Percentiles rank a stretch among this genome's conserved stretches.
Conservation (phyloP, 2,797 vertebrate species). For the Helicolenus hilgendorfi region DNA sequence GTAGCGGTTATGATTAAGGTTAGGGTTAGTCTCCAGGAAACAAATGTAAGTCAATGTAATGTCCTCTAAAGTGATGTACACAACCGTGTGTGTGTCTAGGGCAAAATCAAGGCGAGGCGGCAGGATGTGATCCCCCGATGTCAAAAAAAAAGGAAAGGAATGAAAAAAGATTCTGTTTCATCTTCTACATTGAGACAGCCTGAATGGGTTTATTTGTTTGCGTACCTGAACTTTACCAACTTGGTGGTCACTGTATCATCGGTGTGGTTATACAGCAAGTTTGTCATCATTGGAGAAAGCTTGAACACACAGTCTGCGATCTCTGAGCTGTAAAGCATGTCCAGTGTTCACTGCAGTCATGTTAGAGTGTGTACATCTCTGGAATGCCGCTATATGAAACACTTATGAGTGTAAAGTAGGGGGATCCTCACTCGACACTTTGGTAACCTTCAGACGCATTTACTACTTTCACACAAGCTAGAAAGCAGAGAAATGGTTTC, state of each 20-base stretch:
- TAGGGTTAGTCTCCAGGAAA: not conserved
- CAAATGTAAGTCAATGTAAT: not conserved
- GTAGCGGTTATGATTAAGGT: not conserved
- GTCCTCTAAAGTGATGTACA: not conserved
- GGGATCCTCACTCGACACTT: not conserved
- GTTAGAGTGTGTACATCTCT: not conserved
- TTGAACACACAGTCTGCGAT: not conserved
- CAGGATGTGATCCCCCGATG: not conserved
- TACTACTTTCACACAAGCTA: not conserved
- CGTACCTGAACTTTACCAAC: not conserved
- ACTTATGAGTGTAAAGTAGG: not conserved
- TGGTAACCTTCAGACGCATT: not conserved
- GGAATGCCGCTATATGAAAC: not conserved
- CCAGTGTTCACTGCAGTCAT: not conserved
- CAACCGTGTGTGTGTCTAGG: not conserved
- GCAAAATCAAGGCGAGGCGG: not conserved
- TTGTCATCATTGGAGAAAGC: not conserved
- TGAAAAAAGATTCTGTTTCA: conserved; percentile 15
- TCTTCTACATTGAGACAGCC: not conserved
- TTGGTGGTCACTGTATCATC: not conserved
- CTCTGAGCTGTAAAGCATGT: not conserved
- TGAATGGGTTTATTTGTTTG: conserved; percentile 8
- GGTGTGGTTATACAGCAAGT: not conserved
- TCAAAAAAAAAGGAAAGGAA: not conserved
- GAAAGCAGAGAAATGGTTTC: conserved; percentile 17